A percentile compares a stretch with the other conserved stretches of the same genome.
Conservation (phyloP, 2,113 vertebrate genomes). For the Camelus bactrianus region DNA sequence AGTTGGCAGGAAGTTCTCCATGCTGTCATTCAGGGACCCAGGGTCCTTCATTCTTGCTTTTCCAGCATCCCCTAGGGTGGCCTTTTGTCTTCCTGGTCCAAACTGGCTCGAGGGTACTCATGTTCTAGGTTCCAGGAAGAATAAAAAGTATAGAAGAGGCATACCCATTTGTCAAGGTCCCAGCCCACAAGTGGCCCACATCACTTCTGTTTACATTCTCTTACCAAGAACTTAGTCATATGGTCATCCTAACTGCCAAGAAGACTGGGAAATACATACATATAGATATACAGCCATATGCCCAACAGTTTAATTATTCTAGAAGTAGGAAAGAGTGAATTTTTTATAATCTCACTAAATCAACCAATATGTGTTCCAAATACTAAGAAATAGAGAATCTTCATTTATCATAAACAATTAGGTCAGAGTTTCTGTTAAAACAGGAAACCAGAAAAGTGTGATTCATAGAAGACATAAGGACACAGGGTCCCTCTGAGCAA, state of each 20-base stretch:
- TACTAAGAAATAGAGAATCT: not conserved
- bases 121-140: not conserved
- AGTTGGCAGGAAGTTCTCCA: not conserved
- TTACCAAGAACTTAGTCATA: not conserved
- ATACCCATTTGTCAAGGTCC: not conserved
- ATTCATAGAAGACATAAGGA: not conserved
- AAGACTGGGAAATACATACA: not conserved
- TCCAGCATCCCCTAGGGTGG: not conserved
- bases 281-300: not conserved
- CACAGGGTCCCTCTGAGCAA: not conserved
- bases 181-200: not conserved
- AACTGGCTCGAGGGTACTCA: not conserved
- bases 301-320: not conserved
- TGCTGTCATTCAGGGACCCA: not conserved
- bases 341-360: not conserved
- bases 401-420: not conserved
- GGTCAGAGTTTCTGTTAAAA: slow-evolving; percentile 36
- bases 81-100: not conserved
- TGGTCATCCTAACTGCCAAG: not conserved
- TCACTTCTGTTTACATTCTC: not conserved
- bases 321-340: slow-evolving; percentile 25
- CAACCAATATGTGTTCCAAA: not conserved
- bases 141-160: not conserved
- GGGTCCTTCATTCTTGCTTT: not conserved
- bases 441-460: not conserved